Conservation (phyloP, 1,140 invertebrate species). For the Chrysoperla carnea region DNA sequence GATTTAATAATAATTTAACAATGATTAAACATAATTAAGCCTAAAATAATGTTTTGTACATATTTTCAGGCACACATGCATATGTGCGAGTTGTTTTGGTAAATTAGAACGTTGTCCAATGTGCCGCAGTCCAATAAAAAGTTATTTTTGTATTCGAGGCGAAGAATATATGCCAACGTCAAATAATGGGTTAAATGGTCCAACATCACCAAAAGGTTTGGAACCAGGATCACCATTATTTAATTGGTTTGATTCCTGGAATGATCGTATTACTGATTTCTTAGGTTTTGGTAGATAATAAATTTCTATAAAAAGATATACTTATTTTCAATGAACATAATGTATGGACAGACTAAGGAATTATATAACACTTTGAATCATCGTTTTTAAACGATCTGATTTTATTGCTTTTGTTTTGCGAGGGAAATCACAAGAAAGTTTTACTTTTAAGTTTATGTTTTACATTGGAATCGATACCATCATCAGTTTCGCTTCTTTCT, state of each 20-base stretch:
- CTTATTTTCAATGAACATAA: too few relatives aligned
- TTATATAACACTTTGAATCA: too few relatives aligned
- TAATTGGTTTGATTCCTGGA: constrained; percentile 39
- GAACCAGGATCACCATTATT: constrained; percentile 10
- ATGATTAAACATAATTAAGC: too few relatives aligned
- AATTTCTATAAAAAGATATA: not conserved
- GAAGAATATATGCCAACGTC: constrained; percentile 46
- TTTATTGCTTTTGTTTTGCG: too few relatives aligned
- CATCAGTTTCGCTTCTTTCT: too few relatives aligned
- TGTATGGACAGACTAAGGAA: too few relatives aligned
- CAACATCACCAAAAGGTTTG: constrained; percentile 7
- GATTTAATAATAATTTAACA: too few relatives aligned
- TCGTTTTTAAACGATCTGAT: too few relatives aligned
- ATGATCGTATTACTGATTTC: constrained; percentile 42
- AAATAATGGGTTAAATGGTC: constrained; percentile 7
- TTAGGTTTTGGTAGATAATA: constrained; percentile 31
- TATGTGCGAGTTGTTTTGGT: constrained; percentile 57
- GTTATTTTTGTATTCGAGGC: constrained; percentile 59
- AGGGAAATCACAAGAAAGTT: too few relatives aligned
- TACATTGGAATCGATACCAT: too few relatives aligned
- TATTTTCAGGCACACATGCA: constrained; percentile 46
- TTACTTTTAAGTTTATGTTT: too few relatives aligned
- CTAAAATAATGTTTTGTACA: too few relatives aligned
- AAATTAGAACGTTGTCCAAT: constrained; percentile 65
- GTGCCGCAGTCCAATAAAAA: constrained; percentile 59